These are phyloP conservation scores for Gyps fulvus DNA, from an alignment of 2,113 vertebrate species.

Conservation along the genomic window DNA sequence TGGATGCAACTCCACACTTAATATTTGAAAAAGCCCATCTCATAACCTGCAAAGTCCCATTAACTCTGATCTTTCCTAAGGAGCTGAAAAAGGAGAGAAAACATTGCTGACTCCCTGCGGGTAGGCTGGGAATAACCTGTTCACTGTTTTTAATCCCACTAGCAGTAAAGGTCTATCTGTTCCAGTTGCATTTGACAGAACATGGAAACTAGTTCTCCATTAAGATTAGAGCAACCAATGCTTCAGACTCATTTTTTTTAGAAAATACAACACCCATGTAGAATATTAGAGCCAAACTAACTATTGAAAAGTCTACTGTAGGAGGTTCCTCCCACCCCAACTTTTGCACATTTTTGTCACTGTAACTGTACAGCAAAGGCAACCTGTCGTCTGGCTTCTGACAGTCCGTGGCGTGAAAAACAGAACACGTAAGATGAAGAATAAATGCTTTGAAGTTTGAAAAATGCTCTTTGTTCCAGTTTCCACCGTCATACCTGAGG, in stretches of 20 bases:
- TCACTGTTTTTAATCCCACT: neutral
- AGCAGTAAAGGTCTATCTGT: neutral
- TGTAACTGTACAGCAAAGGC: neutral
- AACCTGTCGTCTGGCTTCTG: neutral
- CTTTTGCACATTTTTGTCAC: neutral
- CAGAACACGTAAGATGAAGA: neutral
- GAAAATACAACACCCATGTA: neutral
- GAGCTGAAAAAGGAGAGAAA: neutral
- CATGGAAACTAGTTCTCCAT: neutral
- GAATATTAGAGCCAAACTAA: neutral
- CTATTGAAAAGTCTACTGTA: neutral
- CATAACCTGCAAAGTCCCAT: neutral
- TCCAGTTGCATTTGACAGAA: neutral
- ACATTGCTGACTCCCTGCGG: fast-evolving
- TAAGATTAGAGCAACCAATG: neutral
- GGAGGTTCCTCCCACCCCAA: neutral
- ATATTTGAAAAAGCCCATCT: neutral
- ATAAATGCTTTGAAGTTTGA: neutral
- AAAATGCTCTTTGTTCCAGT: neutral
- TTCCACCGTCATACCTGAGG: neutral
- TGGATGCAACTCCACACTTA: neutral
- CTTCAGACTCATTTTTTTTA: neutral
- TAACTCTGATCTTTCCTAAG: neutral
- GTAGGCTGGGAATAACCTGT: neutral
- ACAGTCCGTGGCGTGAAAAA: neutral